phyloP scores from a whole-genome alignment of 2,113 vertebrate genomes.

The Rhagologus leucostigma region DNA sequence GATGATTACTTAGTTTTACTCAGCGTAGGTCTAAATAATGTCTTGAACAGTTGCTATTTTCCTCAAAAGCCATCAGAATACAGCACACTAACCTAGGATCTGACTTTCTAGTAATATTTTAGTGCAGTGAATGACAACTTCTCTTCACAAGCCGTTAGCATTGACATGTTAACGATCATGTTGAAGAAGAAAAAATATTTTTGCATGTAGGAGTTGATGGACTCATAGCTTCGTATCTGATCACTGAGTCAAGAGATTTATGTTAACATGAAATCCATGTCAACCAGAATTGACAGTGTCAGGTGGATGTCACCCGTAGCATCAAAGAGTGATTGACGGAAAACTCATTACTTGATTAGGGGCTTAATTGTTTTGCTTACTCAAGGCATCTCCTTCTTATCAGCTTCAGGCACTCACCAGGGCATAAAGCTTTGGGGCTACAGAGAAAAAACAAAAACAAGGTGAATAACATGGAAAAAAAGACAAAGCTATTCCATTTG shows the following conservation, averaged over 20 bases:
- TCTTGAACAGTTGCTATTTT: neutral
- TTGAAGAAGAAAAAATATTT: neutral
- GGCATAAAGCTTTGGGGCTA: neutral
- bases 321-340: neutral
- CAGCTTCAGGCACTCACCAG: neutral
- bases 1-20: neutral
- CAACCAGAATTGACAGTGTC: neutral
- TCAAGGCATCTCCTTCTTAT: neutral
- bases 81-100: neutral
- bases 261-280: neutral
- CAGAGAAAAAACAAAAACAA: neutral
- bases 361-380: neutral
- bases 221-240: neutral
- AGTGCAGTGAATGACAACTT: neutral
- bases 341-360: neutral
- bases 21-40: neutral
- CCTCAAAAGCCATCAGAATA: neutral
- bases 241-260: neutral
- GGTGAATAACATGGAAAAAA: neutral
- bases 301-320: neutral
- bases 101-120: neutral
- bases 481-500: neutral
- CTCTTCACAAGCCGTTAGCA: neutral
- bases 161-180: neutral
- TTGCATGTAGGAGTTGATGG: neutral